phyloP scores from a whole-genome alignment of 2,797 vertebrate species.

The Pterois miles region DNA sequence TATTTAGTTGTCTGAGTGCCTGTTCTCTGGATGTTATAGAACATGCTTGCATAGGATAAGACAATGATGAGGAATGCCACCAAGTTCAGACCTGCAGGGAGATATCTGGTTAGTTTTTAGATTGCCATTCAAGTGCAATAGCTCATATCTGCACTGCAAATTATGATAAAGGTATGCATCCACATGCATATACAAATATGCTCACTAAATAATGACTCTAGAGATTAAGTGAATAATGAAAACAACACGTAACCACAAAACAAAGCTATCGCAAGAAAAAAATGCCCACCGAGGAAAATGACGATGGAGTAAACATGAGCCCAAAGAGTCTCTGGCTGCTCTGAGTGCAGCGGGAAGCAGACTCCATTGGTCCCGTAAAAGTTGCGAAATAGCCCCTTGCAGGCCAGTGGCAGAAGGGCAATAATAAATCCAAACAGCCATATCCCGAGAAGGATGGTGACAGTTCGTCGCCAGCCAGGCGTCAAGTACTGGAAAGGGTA shows the following conservation, averaged over 20 bases:
- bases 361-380: conserved; percentile 97
- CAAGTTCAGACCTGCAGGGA: conserved; percentile 91
- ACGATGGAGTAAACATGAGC: conserved; percentile 94
- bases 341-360: conserved; percentile 96
- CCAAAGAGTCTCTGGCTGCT: conserved; percentile 91
- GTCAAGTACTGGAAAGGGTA: conserved; percentile 95
- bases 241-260: background rate
- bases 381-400: conserved; percentile 92
- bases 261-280: background rate
- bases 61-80: conserved; percentile 96
- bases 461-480: conserved; percentile 89
- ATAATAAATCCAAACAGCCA: conserved; percentile 93
- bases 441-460: conserved; percentile 90
- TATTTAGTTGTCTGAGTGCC: conserved; percentile 91
- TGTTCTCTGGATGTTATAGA: conserved; percentile 95
- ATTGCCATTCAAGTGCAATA: background rate
- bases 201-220: background rate
- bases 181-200: background rate
- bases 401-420: conserved; percentile 91
- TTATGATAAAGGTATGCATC: background rate
- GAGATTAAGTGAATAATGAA: background rate
- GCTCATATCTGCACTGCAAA: background rate
- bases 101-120: conserved; percentile 4
- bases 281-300: conserved; percentile 93
- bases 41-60: conserved; percentile 98